Evolutionary conservation across 2,113 vertebrate genomes (phyloP), one percentile per base, ranked within the genome.

Genomic region (Callocephalon fimbriatum): DNA sequence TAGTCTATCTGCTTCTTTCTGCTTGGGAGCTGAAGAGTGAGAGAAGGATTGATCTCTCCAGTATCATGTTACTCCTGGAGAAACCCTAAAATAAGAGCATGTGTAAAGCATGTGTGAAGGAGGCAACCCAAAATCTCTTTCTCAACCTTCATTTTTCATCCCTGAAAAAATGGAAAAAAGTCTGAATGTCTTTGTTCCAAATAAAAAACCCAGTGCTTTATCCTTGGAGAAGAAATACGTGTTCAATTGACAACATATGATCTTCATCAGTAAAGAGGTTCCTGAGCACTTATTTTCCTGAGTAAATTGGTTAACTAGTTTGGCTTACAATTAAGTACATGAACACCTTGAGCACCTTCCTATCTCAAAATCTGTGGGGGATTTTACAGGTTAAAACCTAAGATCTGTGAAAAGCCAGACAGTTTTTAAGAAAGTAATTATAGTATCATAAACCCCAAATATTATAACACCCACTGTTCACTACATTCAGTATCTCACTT

Each of bases 111-210:
- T 68, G 15, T 79, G 32, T 80, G 72, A 91, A 70, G 65, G 93
- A 92, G 58, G 74, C 53, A 90, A 88, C 62, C 20, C 47, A 78
- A 94, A 94, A 95, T 90, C 45, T 38, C 66, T 72, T 27, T 51
- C 63, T 79, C 51, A 86, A 35, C 53, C 21, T 90, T 56, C 29
- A 0, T 7, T 73, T 85, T 76, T 66, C 23, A 21, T 8, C 15
- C 29, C 29, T 86, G 48, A 70, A 91, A 81, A 86, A 47, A 59
- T 9, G 8, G 54, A n/a, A 58, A 58, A n/a, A 45, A 74, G 15
- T 54, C 53, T 40, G 42, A 59, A 12, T 54, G 40, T 38, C 80
- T 74, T 91, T 84, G 31, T 70, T 88, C 32, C 70, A 50, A n/a
- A 48, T 21, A 27, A 74, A 72, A 81, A 48, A 29, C 3, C 23